Evolutionary conservation across 2,797 vertebrate genomes (phyloP).

Genomic region (Anniella stebbinsi): DNA sequence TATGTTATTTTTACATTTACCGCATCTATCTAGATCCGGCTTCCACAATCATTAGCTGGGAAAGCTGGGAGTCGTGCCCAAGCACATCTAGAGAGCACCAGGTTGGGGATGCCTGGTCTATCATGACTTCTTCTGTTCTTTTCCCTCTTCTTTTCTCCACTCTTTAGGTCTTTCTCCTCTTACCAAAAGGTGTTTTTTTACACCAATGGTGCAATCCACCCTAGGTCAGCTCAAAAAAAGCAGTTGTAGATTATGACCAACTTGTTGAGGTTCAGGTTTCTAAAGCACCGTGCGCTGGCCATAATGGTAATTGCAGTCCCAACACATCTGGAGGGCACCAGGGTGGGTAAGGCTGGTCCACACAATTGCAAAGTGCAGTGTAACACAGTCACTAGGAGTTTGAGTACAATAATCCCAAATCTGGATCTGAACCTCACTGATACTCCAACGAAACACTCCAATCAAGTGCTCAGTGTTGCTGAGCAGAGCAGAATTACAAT

Average conservation of each 20-base stretch:
- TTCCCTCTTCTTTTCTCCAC: background rate
- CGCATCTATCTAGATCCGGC: background rate
- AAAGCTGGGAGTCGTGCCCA: too few relatives aligned
- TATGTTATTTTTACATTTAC: background rate
- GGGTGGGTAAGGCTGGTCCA: background rate
- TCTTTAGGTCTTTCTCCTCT: background rate
- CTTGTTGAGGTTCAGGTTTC: background rate
- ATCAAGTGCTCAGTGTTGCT: background rate
- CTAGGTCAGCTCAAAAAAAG: background rate
- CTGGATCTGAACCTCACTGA: background rate
- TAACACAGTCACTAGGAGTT: background rate
- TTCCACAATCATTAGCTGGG: too few relatives aligned
- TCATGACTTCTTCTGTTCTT: background rate
- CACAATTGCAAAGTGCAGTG: too few relatives aligned
- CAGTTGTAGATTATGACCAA: background rate
- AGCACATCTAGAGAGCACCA: too few relatives aligned
- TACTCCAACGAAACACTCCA: background rate
- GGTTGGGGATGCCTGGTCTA: too few relatives aligned
- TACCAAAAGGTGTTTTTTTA: background rate
- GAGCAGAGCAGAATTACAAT: background rate
- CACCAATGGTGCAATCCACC: background rate
- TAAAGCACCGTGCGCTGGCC: background rate
- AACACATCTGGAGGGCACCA: too few relatives aligned
- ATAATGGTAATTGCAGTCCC: too few relatives aligned
- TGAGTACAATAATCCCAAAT: background rate